Percentiles rank a stretch among this genome's conserved stretches.
Conservation (phyloP, 23 tunicate genomes). For the Ascidia mentula region DNA sequence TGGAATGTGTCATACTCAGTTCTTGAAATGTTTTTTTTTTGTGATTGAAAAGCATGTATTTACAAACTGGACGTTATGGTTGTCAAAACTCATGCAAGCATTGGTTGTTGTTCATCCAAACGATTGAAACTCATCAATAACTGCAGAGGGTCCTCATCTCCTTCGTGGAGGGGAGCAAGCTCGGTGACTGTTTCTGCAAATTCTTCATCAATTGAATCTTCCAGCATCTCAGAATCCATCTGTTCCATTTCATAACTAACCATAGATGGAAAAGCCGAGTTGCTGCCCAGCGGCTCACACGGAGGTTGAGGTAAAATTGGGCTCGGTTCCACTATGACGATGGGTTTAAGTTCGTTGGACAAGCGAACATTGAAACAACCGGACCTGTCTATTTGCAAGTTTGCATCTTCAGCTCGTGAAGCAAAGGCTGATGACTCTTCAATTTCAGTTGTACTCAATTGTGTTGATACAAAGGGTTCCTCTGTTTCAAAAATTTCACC, state of each 20-base stretch:
- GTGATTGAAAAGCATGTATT: no score
- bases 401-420: neutral
- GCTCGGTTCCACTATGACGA: neutral
- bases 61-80: no score
- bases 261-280: neutral
- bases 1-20: no score
- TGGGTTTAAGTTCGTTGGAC: neutral
- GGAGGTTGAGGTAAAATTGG: neutral
- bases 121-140: neutral
- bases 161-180: neutral
- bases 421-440: neutral
- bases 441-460: neutral
- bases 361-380: neutral
- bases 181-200: neutral
- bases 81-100: no score
- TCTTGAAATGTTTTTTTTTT: no score
- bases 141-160: neutral
- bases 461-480: neutral
- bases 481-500: neutral
- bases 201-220: neutral
- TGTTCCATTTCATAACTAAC: no score
- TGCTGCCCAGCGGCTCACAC: neutral
- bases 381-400: neutral
- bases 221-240: no score
- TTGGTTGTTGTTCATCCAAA: no score